A percentile compares a stretch with the other conserved stretches of the same genome.
phyloP scores from a whole-genome alignment of 2,797 vertebrate genomes.

The Rachycentron canadum region DNA sequence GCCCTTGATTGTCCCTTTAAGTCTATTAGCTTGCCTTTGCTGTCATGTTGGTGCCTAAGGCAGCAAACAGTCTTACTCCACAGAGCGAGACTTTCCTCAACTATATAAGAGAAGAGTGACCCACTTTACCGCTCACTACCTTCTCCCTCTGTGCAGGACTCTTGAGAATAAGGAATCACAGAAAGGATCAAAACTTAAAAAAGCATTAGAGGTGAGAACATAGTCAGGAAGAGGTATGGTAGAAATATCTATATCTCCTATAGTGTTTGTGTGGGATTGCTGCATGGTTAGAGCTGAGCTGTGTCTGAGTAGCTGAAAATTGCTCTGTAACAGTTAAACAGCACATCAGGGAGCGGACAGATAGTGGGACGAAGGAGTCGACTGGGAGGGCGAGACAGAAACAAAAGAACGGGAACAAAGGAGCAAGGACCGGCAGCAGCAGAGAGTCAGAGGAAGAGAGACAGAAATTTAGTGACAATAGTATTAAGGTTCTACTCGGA shows the following conservation, averaged over 20 bases:
- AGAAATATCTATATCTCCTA: constrained; percentile 41
- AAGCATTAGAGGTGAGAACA: constrained; percentile 28
- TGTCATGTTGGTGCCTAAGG: constrained; percentile 68
- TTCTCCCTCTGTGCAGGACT: constrained; percentile 16
- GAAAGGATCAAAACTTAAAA: constrained; percentile 30
- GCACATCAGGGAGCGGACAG: constrained; percentile 25
- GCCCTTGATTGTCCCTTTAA: constrained; percentile 45
- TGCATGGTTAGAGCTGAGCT: constrained; percentile 21
- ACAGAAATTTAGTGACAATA: background rate
- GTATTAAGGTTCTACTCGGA: background rate
- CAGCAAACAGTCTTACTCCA: constrained; percentile 59
- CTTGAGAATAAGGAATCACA: constrained; percentile 15
- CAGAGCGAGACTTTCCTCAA: constrained; percentile 50
- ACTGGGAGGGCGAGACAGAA: constrained; percentile 10
- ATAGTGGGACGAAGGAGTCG: constrained; percentile 31
- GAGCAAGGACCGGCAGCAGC: background rate
- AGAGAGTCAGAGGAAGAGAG: background rate
- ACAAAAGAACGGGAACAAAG: background rate
- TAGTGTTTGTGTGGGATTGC: constrained; percentile 26
- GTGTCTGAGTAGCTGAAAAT: constrained; percentile 49
- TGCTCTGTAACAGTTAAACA: constrained; percentile 37
- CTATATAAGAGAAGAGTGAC: constrained; percentile 62
- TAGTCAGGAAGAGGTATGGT: constrained; percentile 11
- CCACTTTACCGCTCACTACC: constrained; percentile 66
- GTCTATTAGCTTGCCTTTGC: constrained; percentile 69